Conservation (phyloP, 1,140 invertebrate species). For the Phthorimaea operculella region DNA sequence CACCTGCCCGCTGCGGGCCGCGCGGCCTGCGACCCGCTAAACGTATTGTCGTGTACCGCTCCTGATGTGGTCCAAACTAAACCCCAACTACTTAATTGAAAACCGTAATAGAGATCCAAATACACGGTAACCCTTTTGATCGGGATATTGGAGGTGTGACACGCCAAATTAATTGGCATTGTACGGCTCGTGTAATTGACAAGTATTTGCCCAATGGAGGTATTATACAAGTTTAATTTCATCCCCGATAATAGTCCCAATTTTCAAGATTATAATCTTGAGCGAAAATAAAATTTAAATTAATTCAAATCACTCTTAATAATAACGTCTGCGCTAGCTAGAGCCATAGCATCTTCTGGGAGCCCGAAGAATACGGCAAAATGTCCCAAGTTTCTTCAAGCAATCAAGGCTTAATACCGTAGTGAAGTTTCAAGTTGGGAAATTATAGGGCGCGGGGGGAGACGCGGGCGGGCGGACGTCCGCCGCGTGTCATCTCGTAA, state of each 20-base stretch:
- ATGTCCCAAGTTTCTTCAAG: constrained; percentile 67
- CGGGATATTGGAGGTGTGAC: constrained; percentile 28
- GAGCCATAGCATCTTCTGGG: constrained; percentile 54
- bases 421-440: constrained; percentile 65
- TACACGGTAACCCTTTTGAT: constrained; percentile 56
- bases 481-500: constrained; percentile 66
- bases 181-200: not conserved
- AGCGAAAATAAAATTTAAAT: constrained; percentile 19
- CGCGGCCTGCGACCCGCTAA: constrained; percentile 31
- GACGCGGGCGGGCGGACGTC: constrained; percentile 40
- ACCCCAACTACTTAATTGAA: constrained; percentile 61
- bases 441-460: constrained; percentile 58
- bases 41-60: constrained; percentile 56
- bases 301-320: constrained; percentile 59
- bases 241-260: not conserved
- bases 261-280: not conserved
- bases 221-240: not conserved
- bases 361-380: constrained; percentile 65
- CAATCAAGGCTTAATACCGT: constrained; percentile 67
- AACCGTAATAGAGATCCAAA: constrained; percentile 49
- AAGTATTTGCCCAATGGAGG: no score
- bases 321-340: constrained; percentile 55
- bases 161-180: constrained; percentile 28
- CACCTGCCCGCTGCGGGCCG: constrained; percentile 24
- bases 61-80: constrained; percentile 40